Conservation (phyloP, 2,113 vertebrate species). For the Caranx ignobilis region DNA sequence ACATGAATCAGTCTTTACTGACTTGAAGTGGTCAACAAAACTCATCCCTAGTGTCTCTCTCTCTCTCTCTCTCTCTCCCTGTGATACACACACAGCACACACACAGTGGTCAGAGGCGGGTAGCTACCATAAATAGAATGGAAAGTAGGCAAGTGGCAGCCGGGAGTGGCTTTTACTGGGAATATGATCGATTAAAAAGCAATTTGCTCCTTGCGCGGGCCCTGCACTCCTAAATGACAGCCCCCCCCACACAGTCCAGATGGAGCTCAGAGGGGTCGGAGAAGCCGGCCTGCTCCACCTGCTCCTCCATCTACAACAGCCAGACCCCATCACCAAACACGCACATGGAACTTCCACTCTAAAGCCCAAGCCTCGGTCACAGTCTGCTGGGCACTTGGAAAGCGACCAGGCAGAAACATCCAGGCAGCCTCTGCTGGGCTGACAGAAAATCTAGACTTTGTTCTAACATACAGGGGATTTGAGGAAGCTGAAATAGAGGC, state of each 20-base stretch:
- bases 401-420: slow-evolving; percentile 53
- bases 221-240: slow-evolving; percentile 64
- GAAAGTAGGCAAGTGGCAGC: slow-evolving; percentile 44
- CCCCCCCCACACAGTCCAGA: slow-evolving; percentile 43
- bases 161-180: slow-evolving; percentile 64
- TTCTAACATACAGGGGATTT: slow-evolving; percentile 28
- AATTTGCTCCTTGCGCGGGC: slow-evolving; percentile 67
- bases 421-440: slow-evolving; percentile 43
- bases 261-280: slow-evolving; percentile 54
- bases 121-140: slow-evolving; percentile 60
- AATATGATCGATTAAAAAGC: slow-evolving; percentile 79
- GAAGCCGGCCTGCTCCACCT: slow-evolving; percentile 15
- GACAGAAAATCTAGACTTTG: slow-evolving; percentile 47
- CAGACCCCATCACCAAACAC: neutral
- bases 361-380: slow-evolving; percentile 54
- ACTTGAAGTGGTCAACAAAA: slow-evolving; percentile 36
- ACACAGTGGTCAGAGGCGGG: slow-evolving; percentile 10
- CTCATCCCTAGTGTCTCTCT: neutral
- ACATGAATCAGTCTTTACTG: slow-evolving; percentile 26
- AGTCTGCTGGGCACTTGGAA: slow-evolving; percentile 68
- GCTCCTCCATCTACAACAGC: slow-evolving; percentile 8
- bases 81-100: slow-evolving; percentile 6
- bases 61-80: neutral
- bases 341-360: slow-evolving; percentile 1
- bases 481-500: slow-evolving; percentile 1